These are phyloP conservation scores for Thysanoteuthis rhombus DNA, from an alignment of 2,888 invertebrate species.

Conservation along the genomic window DNA sequence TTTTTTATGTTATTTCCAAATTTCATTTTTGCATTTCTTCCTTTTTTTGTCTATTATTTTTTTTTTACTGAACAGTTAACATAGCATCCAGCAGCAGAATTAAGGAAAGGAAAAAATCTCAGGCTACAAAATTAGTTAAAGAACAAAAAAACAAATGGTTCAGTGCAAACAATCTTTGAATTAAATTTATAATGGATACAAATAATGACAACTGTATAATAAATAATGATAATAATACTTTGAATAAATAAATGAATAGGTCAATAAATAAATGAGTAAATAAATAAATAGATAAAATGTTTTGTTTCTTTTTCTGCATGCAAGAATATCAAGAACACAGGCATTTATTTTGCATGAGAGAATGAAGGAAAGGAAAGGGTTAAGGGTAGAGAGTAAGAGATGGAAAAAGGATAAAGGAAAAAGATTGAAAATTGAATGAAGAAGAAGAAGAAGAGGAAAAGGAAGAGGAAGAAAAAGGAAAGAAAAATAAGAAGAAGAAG, in stretches of 20 bases:
- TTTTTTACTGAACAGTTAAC: background rate
- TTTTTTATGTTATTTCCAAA: slow-evolving; percentile 1
- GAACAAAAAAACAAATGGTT: background rate
- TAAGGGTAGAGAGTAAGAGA: background rate
- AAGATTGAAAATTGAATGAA: background rate
- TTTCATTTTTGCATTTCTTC: background rate
- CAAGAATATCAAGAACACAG: slow-evolving; percentile 12
- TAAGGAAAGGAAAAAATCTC: background rate
- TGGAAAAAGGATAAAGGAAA: too few relatives aligned
- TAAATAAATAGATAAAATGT: background rate
- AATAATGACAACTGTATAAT: background rate
- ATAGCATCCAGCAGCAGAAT: slow-evolving; percentile 12
- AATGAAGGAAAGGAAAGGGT: background rate
- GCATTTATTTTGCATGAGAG: slow-evolving; percentile 12
- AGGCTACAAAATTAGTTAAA: background rate
- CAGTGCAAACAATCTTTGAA: slow-evolving; percentile 12
- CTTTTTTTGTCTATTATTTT: background rate
- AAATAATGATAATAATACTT: background rate
- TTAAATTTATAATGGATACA: slow-evolving; percentile 12
- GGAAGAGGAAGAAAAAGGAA: background rate
- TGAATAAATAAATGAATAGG: background rate
- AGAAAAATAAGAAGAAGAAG: background rate
- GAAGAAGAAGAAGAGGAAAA: background rate
- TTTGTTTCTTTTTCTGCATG: background rate
- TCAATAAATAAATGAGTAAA: background rate